These are phyloP conservation scores for Emys orbicularis DNA, from an alignment of 2,797 vertebrate species.

Conservation along the genomic window DNA sequence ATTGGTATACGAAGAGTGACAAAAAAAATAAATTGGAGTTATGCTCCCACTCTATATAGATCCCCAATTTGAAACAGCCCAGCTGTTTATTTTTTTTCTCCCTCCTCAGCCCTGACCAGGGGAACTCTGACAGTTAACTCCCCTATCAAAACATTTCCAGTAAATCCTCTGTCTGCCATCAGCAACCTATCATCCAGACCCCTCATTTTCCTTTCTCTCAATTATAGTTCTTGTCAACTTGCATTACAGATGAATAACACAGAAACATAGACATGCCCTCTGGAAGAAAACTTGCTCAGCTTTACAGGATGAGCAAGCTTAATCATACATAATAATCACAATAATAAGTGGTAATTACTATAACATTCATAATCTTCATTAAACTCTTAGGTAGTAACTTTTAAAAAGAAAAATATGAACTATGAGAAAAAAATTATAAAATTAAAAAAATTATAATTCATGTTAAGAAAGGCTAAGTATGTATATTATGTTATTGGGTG, in stretches of 20 bases:
- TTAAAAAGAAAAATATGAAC: neutral
- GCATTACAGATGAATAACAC: constrained; percentile 48
- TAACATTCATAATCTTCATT: neutral
- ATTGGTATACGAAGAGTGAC: rapidly evolving
- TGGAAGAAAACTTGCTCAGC: constrained; percentile 25
- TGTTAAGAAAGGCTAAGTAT: neutral
- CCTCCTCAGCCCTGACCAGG: neutral
- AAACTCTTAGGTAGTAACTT: neutral
- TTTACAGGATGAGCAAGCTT: constrained; percentile 43
- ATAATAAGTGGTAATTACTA: constrained; percentile 1
- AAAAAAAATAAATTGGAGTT: neutral
- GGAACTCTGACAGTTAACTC: neutral
- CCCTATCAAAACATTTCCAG: neutral
- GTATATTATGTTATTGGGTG: neutral
- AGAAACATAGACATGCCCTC: constrained; percentile 34
- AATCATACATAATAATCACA: constrained; percentile 22
- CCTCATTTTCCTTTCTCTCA: neutral
- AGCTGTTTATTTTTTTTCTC: neutral
- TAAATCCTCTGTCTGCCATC: neutral
- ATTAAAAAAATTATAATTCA: neutral
- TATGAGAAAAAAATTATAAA: neutral
- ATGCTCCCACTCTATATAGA: neutral
- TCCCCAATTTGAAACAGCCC: neutral
- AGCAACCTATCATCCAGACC: constrained; percentile 9
- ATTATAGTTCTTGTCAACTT: constrained; percentile 49